Evolutionary conservation across 2,888 invertebrate species (phyloP), one percentile per base, ranked within the genome.

Genomic region (Gymnocheta viridis): DNA sequence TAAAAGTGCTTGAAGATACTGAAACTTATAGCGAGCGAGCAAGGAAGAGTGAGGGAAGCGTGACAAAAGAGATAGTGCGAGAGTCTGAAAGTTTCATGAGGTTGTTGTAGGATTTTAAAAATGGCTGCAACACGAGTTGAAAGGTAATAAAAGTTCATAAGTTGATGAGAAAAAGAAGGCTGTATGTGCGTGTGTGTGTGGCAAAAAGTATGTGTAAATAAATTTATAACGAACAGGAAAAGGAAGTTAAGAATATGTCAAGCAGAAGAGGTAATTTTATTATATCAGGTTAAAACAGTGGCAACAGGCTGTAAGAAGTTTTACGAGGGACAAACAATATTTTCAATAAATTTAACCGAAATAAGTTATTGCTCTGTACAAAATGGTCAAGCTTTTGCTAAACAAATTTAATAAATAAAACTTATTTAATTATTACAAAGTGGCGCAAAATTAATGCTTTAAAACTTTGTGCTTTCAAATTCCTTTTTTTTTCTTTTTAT

Each of bases 241-340:
- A 10, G 60, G 72, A 73, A 49, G 62, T 62, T 1, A 62, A 38
- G 35, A 62, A 73, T 73, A 62, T 73, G 49, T 62, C 73, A 73
- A 62, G 51, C 27, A 35, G 27, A 58, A 73, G 27, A 73, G 4
- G 3, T 17, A 38, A 35, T 49, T 49, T 51, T 62, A 24, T 10
- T 38, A 38, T 24, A 38, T 24, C 12, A 17, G 17, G 2, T 58
- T 44, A n/a, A 35, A 24, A 2, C n/a, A 32, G 47, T 7, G 27
- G 12, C 19, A 47, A 10, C 7, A 47, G 17, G 7, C 17, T 44
- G 2, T 44, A 2, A 38, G 14, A 14, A 12, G 12, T 12, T 14
- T 14, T 12, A 38, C 14, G 2, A 12, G 38, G 12, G 2, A 14
- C 10, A 38, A 4, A 2, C 9, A 10, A 32, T 32, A 32, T n/a